These are phyloP conservation scores for Cosmia pyralina DNA, from an alignment of 2,888 invertebrate species.

Conservation along the genomic window DNA sequence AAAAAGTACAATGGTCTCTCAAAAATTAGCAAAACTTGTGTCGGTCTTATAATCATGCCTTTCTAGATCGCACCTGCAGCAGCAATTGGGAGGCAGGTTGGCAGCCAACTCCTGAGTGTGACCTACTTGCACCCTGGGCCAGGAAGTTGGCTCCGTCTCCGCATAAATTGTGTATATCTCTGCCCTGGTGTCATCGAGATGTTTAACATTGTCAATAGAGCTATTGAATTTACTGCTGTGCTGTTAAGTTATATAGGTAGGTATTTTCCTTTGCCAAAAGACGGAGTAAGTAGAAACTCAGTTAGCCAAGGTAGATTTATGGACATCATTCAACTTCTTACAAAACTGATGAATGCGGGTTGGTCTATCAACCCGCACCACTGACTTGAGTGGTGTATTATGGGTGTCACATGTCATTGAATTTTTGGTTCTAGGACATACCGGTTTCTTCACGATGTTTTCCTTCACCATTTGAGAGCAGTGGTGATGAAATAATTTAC, in stretches of 20 bases:
- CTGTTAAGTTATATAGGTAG: constrained; percentile 3
- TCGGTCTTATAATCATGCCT: background rate
- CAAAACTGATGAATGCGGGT: background rate
- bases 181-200: constrained; percentile 65
- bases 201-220: constrained; percentile 54
- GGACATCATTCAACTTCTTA: background rate
- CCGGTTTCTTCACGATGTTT: too few relatives aligned
- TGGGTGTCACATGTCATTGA: too few relatives aligned
- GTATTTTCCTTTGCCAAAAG: constrained; percentile 10
- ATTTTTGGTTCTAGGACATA: too few relatives aligned
- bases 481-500: too few relatives aligned
- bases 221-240: constrained; percentile 43
- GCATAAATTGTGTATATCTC: constrained; percentile 70
- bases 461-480: too few relatives aligned
- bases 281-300: background rate
- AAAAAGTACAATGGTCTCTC: background rate
- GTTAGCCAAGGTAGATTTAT: background rate
- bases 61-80: constrained; percentile 62
- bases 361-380: too few relatives aligned
- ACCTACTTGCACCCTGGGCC: constrained; percentile 64
- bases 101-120: constrained; percentile 69
- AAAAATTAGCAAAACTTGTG: background rate
- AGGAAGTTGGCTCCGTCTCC: constrained; percentile 68
- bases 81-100: constrained; percentile 60
- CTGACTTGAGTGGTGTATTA: too few relatives aligned